A percentile compares a stretch with the other conserved stretches of the same genome.
phyloP scores from a whole-genome alignment of 2,113 vertebrate genomes.

The Peromyscus leucopus region DNA sequence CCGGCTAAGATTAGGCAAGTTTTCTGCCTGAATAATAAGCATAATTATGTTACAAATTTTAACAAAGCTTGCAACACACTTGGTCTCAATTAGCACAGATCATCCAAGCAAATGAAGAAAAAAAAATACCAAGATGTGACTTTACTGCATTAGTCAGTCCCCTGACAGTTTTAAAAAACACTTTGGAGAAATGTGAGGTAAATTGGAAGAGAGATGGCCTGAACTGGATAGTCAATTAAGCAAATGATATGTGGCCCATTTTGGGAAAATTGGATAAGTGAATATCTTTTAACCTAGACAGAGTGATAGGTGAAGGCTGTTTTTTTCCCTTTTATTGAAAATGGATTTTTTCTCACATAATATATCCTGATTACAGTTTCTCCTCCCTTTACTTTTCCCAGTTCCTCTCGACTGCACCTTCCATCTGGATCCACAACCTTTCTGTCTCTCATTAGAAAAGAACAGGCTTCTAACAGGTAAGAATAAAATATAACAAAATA shows the following conservation, averaged over 20 bases:
- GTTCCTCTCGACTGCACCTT: neutral
- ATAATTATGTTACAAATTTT: neutral
- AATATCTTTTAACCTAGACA: neutral
- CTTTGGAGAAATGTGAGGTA: neutral
- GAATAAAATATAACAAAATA: neutral
- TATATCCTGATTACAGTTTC: neutral
- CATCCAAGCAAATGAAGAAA: neutral
- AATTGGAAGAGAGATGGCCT: neutral
- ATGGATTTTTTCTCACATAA: neutral
- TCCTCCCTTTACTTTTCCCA: neutral
- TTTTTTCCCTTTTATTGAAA: neutral
- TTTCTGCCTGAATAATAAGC: neutral
- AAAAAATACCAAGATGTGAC: neutral
- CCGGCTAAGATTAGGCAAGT: neutral
- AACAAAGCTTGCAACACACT: neutral
- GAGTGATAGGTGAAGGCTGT: neutral
- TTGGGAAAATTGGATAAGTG: neutral
- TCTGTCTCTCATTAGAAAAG: neutral
- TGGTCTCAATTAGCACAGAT: neutral
- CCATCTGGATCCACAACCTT: neutral
- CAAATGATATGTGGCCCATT: neutral
- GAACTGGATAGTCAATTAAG: neutral
- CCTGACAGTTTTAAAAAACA: neutral
- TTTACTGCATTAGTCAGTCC: neutral
- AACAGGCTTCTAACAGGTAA: neutral